Evolutionary conservation across 2,888 invertebrate species (phyloP).

Genomic region (Orchesella flavescens): DNA sequence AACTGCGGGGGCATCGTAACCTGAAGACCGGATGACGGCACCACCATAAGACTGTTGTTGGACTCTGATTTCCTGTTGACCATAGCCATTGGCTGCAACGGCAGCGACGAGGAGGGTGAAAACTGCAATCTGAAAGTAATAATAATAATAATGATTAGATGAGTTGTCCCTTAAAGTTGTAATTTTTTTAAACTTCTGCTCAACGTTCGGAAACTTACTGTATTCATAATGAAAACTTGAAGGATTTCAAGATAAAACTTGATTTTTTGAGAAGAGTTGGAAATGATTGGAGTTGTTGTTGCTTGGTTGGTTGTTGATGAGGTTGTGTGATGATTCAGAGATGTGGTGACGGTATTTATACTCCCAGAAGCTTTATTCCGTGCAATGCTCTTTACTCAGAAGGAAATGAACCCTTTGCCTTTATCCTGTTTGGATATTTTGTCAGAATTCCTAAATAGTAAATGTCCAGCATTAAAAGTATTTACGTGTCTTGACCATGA

Average conservation of each 20-base stretch:
- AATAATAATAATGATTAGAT: neutral
- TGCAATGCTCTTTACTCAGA: neutral
- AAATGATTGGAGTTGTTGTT: slow-evolving; percentile 3
- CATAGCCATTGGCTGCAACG: slow-evolving; percentile 10
- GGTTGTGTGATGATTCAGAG: slow-evolving; percentile 2
- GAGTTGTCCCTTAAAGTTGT: neutral
- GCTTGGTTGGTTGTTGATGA: neutral
- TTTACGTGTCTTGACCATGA: neutral
- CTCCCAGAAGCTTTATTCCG: neutral
- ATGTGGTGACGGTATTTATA: slow-evolving; percentile 6
- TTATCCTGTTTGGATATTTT: too few relatives aligned
- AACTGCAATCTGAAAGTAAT: slow-evolving; percentile 5
- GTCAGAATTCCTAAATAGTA: too few relatives aligned
- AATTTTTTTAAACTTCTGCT: neutral
- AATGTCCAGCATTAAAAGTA: too few relatives aligned
- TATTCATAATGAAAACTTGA: slow-evolving; percentile 19
- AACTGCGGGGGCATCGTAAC: slow-evolving; percentile 9
- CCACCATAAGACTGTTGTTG: slow-evolving; percentile 1
- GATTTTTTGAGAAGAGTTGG: neutral
- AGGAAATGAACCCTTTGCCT: too few relatives aligned
- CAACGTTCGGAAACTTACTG: slow-evolving; percentile 10
- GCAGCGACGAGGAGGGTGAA: slow-evolving; percentile 6
- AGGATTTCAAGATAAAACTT: neutral
- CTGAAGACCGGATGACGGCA: slow-evolving; percentile 4
- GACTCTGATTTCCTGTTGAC: slow-evolving; percentile 15